A percentile compares a stretch with the other conserved stretches of the same genome.
Conservation (phyloP, 2,888 invertebrate species). For the Ormyrus nitidulus region DNA sequence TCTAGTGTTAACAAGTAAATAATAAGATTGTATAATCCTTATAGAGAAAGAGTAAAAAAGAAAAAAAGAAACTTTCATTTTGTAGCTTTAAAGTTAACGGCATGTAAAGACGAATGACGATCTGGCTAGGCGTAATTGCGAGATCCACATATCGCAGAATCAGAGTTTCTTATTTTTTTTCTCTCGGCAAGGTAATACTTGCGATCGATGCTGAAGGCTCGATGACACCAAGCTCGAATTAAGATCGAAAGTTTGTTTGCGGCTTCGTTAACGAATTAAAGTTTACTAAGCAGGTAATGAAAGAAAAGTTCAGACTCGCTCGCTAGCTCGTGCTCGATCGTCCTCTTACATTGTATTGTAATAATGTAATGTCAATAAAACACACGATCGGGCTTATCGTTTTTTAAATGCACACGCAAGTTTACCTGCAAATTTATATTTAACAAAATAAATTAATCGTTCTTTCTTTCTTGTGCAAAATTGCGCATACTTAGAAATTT, state of each 20-base stretch:
- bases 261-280: constrained; percentile 31
- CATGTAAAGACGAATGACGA: constrained; percentile 50
- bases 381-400: constrained; percentile 49
- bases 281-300: neutral
- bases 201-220: constrained; percentile 18
- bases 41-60: constrained; percentile 52
- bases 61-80: constrained; percentile 54
- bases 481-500: constrained; percentile 50
- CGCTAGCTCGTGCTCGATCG: constrained; percentile 51
- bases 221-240: constrained; percentile 21
- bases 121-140: constrained; percentile 45
- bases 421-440: constrained; percentile 52
- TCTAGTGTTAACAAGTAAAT: constrained; percentile 56
- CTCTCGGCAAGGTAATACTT: constrained; percentile 26
- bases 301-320: constrained; percentile 33
- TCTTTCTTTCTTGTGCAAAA: constrained; percentile 49
- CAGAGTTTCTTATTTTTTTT: constrained; percentile 22
- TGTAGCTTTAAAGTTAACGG: constrained; percentile 54
- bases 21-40: constrained; percentile 57
- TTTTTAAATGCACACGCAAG: constrained; percentile 49
- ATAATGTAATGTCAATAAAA: constrained; percentile 48
- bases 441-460: constrained; percentile 37
- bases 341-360: constrained; percentile 53
- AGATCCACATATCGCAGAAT: constrained; percentile 46
- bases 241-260: constrained; percentile 13